Base-by-base conservation (phyloP, 2,797 vertebrate species). In the Gymnodraco acuticeps region DNA sequence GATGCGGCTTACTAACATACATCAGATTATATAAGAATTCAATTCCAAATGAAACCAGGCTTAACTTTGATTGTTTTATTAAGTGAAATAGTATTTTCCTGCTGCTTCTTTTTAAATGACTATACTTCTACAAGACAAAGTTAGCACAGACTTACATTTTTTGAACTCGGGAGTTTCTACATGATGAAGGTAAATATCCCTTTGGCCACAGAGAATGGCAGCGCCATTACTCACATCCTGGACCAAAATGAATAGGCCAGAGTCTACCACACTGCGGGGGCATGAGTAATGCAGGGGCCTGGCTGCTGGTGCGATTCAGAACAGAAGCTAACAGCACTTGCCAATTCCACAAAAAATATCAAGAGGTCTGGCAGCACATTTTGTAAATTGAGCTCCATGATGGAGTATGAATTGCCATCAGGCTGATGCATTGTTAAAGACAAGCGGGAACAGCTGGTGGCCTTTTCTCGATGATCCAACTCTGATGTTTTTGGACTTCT, bases 321-420 rank as follows among this genome's bases (percentile, higher is more conserved):
- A 81, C 89, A 89, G 80, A 65, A 83, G 90, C 91, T 92, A 82
- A 82, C 79, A 69, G 19, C 58, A 23, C 52, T 89, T 93, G 83
- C 85, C 94, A 90, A 92, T 89, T 90, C 68, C 86, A 90, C 90
- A 78, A 85, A 90, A 94, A 94, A 91, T 92, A 94, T 88, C 88
- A 94, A 90, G 93, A 80, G 84, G 38, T 56, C 77, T 89, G 84
- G 85, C 85, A 89, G 75, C 83, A 71, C 88, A 88, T 86, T 90
- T 64, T 81, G 75, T 83, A 94, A 94, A 94, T 84, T 78, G 90
- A n/a, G 68, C 64, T 73, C 86, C 77, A 23, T 89, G 88, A 93
- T 89, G 67, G 92, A 92, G 70, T 82, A 81, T 50, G 78, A 78
- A 47, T 85, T 65, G 87, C 87, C 73, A 82, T 84, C 85, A 51